A percentile compares a stretch with the other conserved stretches of the same genome.
Evolutionary conservation across 2,113 vertebrate genomes (phyloP).

Genomic region (Oreotrochilus melanogaster): DNA sequence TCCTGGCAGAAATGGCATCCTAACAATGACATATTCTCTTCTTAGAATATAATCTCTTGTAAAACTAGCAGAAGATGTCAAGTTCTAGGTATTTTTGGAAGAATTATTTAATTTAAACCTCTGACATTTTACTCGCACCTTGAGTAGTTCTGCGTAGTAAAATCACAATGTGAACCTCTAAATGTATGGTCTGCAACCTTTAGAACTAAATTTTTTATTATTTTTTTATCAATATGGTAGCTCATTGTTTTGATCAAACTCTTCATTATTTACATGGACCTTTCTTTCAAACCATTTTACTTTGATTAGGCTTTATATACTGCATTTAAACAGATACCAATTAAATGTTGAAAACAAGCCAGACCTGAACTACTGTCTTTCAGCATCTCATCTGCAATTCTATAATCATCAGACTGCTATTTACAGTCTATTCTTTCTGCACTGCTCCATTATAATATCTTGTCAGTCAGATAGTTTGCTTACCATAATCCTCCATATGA

Average conservation of each 20-base stretch:
- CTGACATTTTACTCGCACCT: fast-evolving
- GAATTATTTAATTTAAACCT: background rate
- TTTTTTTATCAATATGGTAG: background rate
- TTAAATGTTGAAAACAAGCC: background rate
- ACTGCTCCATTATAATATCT: background rate
- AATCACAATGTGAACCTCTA: background rate
- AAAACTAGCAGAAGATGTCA: background rate
- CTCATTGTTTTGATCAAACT: background rate
- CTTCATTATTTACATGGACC: background rate
- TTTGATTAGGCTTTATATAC: background rate
- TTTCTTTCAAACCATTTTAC: background rate
- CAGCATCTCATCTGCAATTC: background rate
- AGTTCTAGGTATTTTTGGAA: background rate
- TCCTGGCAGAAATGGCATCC: background rate
- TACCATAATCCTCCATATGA: background rate
- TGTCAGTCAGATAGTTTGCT: background rate
- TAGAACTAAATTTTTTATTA: background rate
- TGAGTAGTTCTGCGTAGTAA: background rate
- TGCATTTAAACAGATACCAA: background rate
- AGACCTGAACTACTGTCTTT: background rate
- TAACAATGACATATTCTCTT: background rate
- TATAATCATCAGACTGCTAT: background rate
- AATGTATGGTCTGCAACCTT: background rate
- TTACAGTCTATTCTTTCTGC: background rate
- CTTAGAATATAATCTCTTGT: background rate